These are phyloP conservation scores for Heliconius hewitsoni DNA, from an alignment of 1,140 invertebrate genomes.

Conservation along the genomic window DNA sequence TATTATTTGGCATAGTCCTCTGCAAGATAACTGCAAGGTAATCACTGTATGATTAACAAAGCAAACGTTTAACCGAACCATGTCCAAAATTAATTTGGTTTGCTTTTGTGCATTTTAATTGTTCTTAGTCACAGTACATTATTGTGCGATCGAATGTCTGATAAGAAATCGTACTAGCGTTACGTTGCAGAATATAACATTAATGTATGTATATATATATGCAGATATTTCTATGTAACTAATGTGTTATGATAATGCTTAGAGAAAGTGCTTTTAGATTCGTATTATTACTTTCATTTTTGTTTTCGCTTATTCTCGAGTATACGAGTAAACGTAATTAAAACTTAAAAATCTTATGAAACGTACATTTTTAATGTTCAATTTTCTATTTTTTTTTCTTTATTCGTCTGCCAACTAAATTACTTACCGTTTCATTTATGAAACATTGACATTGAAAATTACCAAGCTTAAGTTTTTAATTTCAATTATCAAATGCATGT, in stretches of 20 bases:
- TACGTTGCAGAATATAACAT: background rate
- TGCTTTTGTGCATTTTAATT: constrained; percentile 32
- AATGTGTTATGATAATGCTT: constrained; percentile 2
- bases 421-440: no score
- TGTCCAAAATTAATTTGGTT: constrained; percentile 21
- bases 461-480: no score
- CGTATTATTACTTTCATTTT: background rate
- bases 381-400: no score
- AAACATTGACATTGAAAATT: no score
- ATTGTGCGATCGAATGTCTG: constrained; percentile 16
- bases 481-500: no score
- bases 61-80: constrained; percentile 17
- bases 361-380: no score
- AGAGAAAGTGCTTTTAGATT: background rate
- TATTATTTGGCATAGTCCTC: no score
- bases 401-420: no score
- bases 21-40: no score
- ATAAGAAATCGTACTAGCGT: constrained; percentile 17
- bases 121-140: constrained; percentile 33
- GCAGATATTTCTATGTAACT: constrained; percentile 1
- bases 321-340: no score
- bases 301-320: background rate
- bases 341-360: no score
- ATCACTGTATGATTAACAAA: constrained; percentile 16
- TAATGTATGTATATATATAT: background rate